Evolutionary conservation across 1,140 invertebrate genomes (phyloP), one percentile per base, ranked within the genome.

Genomic region (Yoshiicerus persimilis): DNA sequence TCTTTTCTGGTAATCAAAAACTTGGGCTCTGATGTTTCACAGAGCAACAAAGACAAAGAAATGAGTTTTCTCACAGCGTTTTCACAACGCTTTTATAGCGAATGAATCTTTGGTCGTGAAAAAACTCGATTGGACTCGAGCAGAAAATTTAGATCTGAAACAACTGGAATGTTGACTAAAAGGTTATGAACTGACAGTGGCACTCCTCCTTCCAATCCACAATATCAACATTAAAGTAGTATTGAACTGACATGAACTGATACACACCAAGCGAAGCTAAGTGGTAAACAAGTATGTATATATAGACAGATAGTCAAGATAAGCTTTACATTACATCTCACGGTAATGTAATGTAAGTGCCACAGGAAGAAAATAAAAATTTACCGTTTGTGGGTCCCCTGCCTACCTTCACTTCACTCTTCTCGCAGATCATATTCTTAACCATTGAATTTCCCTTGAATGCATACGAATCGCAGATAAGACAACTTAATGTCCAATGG

Each of bases 111-210:
- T 75, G 70, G 23, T 34, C 8, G 70, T 34, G 70, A 80, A 80
- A n/a, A 80, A 80, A 80, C 75, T 80, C 30, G 75, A 30, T 80
- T 80, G 30, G 75, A 34, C 30, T 80, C 16, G 30, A 38, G 30
- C 75, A 20, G 75, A 80, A 80, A 80, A 80, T 80, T 80, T 36
- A 80, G 75, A 80, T 80, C 75, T 80, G 75, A 80, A 80, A 80
- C 75, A 80, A 80, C 75, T 80, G 75, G 75, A 80, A 80, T 80
- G 75, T 80, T 80, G 32, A 80, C 75, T 80, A 80, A 80, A 80
- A 80, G 75, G 75, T 80, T 36, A 80, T 80, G 75, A 80, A 80
- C 75, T 80, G 75, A 80, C 75, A 80, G 27, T 80, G 75, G 32
- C 75, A 80, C 75, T 80, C 75, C 75, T 80, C 75, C 75, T 80